phyloP scores from a whole-genome alignment of 1,140 invertebrate genomes.

The Bursaphelenchus mucronatus region DNA sequence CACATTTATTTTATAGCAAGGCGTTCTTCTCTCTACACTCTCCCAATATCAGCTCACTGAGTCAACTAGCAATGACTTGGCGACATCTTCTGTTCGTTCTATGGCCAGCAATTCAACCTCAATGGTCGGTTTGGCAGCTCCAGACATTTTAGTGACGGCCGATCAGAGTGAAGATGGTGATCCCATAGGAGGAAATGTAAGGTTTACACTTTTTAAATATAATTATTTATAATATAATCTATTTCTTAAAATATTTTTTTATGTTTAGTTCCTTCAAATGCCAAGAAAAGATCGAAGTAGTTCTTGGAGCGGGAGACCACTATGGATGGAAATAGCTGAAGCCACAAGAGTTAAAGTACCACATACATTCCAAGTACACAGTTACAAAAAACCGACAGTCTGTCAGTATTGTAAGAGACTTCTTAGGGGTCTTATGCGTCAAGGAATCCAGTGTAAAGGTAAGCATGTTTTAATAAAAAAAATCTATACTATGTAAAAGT shows the following conservation, averaged over 20 bases:
- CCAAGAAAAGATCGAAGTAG: conserved; percentile 54
- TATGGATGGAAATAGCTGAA: conserved; percentile 69
- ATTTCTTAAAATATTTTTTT: not conserved
- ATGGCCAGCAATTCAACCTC: not conserved
- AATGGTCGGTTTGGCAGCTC: conserved; percentile 21
- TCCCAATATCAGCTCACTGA: conserved; percentile 19
- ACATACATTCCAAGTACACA: conserved; percentile 66
- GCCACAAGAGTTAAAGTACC: conserved; percentile 58
- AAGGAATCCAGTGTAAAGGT: conserved; percentile 88
- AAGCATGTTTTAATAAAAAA: conserved; percentile 15
- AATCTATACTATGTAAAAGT: not conserved
- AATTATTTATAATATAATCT: too few relatives aligned
- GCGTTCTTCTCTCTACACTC: conserved; percentile 32
- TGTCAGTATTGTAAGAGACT: conserved; percentile 92
- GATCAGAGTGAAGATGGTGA: conserved; percentile 56
- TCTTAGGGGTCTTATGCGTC: conserved; percentile 87
- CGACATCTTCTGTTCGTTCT: too few relatives aligned
- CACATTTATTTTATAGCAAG: conserved; percentile 15
- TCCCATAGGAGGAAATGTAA: conserved; percentile 55
- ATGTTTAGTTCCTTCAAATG: conserved; percentile 51
- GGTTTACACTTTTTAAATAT: conserved; percentile 14
- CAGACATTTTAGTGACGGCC: conserved; percentile 55
- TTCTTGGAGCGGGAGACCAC: conserved; percentile 68
- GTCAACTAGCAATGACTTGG: too few relatives aligned
- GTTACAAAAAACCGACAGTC: conserved; percentile 86